These are phyloP conservation scores for Anaspis maculata DNA, from an alignment of 2,888 invertebrate genomes.

Conservation along the genomic window DNA sequence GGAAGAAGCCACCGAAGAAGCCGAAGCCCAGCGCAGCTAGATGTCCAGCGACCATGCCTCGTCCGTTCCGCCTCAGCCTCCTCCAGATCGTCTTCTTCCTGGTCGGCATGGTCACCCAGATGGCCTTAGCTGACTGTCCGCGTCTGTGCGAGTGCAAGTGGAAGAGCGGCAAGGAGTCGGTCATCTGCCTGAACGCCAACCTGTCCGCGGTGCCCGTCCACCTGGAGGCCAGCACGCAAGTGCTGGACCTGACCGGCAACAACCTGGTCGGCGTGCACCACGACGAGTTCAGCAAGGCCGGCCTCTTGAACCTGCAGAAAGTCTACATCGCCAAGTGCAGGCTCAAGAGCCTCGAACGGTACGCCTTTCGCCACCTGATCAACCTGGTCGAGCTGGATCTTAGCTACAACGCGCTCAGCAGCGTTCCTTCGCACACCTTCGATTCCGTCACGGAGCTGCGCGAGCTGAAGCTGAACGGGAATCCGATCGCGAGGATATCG, in stretches of 20 bases:
- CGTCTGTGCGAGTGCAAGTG: constrained; percentile 79
- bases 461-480: constrained; percentile 65
- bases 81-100: constrained; percentile 31
- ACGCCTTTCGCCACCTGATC: constrained; percentile 68
- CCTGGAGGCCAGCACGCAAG: constrained; percentile 70
- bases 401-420: constrained; percentile 59
- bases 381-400: constrained; percentile 77
- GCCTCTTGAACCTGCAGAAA: constrained; percentile 72
- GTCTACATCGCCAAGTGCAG: constrained; percentile 66
- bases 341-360: constrained; percentile 59
- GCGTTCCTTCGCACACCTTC: constrained; percentile 66
- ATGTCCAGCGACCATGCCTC: constrained; percentile 18
- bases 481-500: constrained; percentile 62
- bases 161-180: constrained; percentile 81
- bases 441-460: constrained; percentile 64
- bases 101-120: constrained; percentile 39
- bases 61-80: constrained; percentile 16
- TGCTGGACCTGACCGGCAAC: constrained; percentile 71
- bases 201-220: constrained; percentile 64
- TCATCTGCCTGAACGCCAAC: constrained; percentile 68
- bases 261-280: constrained; percentile 57
- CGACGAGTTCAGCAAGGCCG: constrained; percentile 66
- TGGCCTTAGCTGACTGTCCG: constrained; percentile 56
- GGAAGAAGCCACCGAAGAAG: constrained; percentile 29
- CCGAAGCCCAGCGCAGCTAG: constrained; percentile 3